phyloP scores from a whole-genome alignment of 53 echinoderm and acorn worm species.

The Paracentrotus lividus region DNA sequence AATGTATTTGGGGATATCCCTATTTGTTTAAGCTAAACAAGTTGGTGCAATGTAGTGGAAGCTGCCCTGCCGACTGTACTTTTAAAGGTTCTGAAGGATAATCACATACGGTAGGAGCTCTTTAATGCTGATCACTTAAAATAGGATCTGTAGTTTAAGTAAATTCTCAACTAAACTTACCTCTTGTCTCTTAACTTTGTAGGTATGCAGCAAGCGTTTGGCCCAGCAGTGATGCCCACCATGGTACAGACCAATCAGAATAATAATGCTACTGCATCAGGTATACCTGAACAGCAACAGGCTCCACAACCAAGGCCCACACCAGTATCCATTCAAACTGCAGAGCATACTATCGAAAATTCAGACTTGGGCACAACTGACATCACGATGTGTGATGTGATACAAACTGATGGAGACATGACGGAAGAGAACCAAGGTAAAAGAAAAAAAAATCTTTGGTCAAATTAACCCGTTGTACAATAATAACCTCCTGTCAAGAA shows the following conservation, averaged over 20 bases:
- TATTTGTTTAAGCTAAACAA: too few relatives aligned
- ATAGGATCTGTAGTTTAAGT: too few relatives aligned
- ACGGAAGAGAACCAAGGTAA: constrained; percentile 30
- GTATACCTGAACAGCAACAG: neutral
- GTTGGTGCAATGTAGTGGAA: too few relatives aligned
- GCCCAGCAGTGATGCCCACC: neutral
- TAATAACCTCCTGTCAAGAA: too few relatives aligned
- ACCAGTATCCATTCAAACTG: constrained; percentile 13
- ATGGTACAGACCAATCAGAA: neutral
- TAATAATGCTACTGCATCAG: neutral
- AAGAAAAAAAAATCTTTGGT: too few relatives aligned
- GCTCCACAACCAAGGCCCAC: neutral
- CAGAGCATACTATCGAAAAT: neutral
- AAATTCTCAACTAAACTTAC: too few relatives aligned
- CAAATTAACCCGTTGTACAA: too few relatives aligned
- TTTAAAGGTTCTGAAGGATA: too few relatives aligned
- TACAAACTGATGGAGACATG: neutral
- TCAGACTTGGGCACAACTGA: neutral
- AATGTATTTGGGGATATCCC: too few relatives aligned
- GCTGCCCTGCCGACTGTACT: too few relatives aligned
- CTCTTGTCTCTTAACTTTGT: neutral
- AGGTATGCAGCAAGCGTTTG: neutral
- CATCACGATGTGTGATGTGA: neutral
- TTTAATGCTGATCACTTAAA: too few relatives aligned
- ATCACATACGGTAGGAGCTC: too few relatives aligned